Percentiles rank a stretch among this genome's conserved stretches.
Conservation (phyloP, 2,113 vertebrate species). For the Smithornis capensis region DNA sequence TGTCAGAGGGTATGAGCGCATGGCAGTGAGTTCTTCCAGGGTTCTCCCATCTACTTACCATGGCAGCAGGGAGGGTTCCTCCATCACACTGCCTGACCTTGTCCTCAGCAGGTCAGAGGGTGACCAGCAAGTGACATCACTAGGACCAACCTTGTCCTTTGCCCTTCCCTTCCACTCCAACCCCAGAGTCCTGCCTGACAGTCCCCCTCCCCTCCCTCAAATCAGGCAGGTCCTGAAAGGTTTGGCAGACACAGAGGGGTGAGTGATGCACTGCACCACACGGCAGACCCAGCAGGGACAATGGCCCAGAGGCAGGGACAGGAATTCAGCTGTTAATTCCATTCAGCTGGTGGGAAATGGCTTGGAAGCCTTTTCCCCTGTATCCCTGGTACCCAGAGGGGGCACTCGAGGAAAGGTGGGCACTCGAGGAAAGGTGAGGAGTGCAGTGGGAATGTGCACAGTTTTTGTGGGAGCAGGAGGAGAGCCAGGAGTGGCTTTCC, state of each 20-base stretch:
- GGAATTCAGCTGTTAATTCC: not conserved
- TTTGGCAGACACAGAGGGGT: not conserved
- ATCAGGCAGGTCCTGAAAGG: not conserved
- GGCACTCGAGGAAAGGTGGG: accelerated
- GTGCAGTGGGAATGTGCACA: not conserved
- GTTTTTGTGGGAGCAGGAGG: not conserved
- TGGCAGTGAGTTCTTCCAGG: not conserved
- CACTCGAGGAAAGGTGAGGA: accelerated
- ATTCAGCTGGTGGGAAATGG: not conserved
- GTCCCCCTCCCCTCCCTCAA: not conserved
- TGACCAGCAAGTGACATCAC: not conserved
- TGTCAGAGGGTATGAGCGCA: not conserved
- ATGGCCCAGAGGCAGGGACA: not conserved
- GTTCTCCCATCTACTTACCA: accelerated
- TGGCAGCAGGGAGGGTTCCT: not conserved
- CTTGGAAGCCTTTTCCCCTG: not conserved
- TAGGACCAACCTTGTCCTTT: not conserved
- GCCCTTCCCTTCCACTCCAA: not conserved
- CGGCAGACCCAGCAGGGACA: not conserved
- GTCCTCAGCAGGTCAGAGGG: accelerated
- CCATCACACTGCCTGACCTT: not conserved
- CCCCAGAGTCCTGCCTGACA: not conserved
- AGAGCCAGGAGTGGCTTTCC: not conserved
- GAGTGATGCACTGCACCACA: not conserved
- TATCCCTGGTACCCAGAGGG: not conserved